These are phyloP conservation scores for Chitala chitala DNA, from an alignment of 2,113 vertebrate genomes.

Conservation along the genomic window DNA sequence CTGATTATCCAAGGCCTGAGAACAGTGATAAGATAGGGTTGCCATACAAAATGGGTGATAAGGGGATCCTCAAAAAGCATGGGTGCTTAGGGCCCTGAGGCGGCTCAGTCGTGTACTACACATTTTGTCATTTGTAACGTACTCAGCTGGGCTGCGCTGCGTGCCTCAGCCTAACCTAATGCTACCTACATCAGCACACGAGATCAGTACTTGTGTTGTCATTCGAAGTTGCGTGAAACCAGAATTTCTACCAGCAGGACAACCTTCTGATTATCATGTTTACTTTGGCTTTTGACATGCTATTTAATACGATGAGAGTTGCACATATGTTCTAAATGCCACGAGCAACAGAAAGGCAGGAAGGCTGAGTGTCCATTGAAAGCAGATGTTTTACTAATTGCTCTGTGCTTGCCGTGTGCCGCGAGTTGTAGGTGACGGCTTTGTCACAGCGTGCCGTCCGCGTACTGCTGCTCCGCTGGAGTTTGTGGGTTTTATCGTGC, in stretches of 20 bases:
- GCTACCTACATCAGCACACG: background rate
- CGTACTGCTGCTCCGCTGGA: background rate
- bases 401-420: background rate
- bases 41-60: no score
- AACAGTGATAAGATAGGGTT: no score
- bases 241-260: background rate
- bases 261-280: background rate
- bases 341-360: background rate
- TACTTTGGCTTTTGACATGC: background rate
- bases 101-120: no score
- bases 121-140: no score
- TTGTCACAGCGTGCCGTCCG: background rate
- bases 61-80: no score
- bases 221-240: background rate
- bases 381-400: slow-evolving; percentile 13
- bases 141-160: no score
- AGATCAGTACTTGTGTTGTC: background rate
- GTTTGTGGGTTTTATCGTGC: background rate
- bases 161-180: background rate
- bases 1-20: no score
- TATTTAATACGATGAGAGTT: background rate
- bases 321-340: background rate
- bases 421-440: background rate
- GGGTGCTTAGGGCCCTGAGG: no score
- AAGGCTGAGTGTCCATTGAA: background rate